These are phyloP conservation scores for Dynastes tityus DNA, from an alignment of 2,888 invertebrate species.

Conservation along the genomic window DNA sequence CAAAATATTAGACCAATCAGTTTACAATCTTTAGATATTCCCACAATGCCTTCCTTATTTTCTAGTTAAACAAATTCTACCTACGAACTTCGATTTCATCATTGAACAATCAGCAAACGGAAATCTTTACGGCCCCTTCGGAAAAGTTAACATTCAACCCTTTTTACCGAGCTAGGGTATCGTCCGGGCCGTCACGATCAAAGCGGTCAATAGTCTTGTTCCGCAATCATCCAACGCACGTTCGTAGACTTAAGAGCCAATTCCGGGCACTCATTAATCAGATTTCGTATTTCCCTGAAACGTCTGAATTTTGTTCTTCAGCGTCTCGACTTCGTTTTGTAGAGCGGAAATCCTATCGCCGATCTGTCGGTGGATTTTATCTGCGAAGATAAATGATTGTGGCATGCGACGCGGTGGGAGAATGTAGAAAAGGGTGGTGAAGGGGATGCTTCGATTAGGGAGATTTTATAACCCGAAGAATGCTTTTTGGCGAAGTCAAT, in stretches of 20 bases:
- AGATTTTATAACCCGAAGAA: constrained; percentile 6
- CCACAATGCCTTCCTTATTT: background rate
- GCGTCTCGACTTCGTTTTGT: background rate
- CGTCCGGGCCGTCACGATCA: background rate
- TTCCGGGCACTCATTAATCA: constrained; percentile 40
- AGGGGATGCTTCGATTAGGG: background rate
- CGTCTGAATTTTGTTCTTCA: background rate
- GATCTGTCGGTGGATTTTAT: constrained; percentile 22
- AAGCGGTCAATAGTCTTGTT: background rate
- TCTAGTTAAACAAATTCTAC: background rate
- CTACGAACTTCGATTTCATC: constrained; percentile 15
- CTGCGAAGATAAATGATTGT: constrained; percentile 19
- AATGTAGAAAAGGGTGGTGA: background rate
- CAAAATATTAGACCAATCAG: background rate
- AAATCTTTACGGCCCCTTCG: background rate
- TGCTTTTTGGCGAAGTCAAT: constrained; percentile 4
- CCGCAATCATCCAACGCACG: constrained; percentile 24
- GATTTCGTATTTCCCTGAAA: constrained; percentile 14
- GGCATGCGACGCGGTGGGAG: background rate
- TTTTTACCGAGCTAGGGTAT: background rate
- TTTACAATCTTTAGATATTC: background rate
- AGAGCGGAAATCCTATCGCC: background rate
- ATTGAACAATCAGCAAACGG: constrained; percentile 32
- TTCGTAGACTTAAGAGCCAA: constrained; percentile 32
- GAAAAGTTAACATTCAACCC: background rate